These are phyloP conservation scores for Lutjanus argentimaculatus DNA, from an alignment of 2,797 vertebrate genomes.

Conservation along the genomic window DNA sequence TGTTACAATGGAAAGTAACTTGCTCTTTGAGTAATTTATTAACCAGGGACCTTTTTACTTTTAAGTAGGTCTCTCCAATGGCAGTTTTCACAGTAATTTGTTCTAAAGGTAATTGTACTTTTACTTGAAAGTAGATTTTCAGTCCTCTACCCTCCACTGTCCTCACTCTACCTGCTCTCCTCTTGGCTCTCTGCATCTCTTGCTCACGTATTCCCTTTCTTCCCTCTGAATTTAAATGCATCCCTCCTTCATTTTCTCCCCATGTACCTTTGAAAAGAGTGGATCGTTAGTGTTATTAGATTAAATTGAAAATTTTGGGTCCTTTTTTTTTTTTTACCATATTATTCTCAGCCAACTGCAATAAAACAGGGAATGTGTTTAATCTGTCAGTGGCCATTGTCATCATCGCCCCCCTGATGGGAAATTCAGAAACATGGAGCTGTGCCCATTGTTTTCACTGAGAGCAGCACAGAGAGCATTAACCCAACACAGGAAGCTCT, in stretches of 20 bases:
- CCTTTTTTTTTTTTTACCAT: not conserved
- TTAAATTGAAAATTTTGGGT: conserved; percentile 8
- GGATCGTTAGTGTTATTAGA: conserved; percentile 13
- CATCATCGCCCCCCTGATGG: conserved; percentile 40
- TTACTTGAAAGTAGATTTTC: no score
- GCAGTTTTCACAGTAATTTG: no score
- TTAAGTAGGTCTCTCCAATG: no score
- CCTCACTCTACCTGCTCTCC: conserved; percentile 1
- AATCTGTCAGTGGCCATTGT: conserved; percentile 64
- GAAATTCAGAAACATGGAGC: conserved; percentile 54
- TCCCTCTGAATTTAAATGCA: conserved; percentile 48
- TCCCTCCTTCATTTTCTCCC: conserved; percentile 11
- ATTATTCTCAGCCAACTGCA: conserved; percentile 27
- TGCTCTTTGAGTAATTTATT: no score
- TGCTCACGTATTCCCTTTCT: conserved; percentile 10
- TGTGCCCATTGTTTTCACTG: conserved; percentile 66
- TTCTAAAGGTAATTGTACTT: no score
- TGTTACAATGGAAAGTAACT: no score
- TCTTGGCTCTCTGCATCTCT: conserved; percentile 14
- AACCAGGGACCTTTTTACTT: no score
- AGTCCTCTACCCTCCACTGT: no score
- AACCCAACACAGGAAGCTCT: conserved; percentile 58
- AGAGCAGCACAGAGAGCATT: conserved; percentile 37
- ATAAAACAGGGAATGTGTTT: conserved; percentile 56
- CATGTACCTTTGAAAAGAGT: conserved; percentile 23